Base-by-base conservation (phyloP, 2,888 invertebrate species). In the Linyphia triangularis region DNA sequence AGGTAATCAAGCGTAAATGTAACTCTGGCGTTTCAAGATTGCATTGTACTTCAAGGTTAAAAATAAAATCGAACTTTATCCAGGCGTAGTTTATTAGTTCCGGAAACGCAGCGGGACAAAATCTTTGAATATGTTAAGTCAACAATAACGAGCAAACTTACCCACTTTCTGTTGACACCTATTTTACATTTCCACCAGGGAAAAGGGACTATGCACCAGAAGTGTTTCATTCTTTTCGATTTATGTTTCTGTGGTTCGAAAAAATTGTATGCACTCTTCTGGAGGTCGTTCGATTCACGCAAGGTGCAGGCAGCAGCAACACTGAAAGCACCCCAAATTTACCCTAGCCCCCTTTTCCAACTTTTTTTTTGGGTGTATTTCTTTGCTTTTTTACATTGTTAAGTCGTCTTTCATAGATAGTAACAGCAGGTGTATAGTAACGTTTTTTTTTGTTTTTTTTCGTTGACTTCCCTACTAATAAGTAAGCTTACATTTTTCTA, bases 71-170 rank as follows among this genome's bases (percentile, higher is more conserved):
- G 2, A 2, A 75, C 75, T 30, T 19, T 33, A n/a, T 13, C 24
- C 43, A n/a, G 13, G 59, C 65, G 43, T 65, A 65, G 43, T 78
- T 78, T 78, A 78, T 78, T 67, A 43, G 37, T 67, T 78, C 51
- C 78, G 78, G 65, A 65, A 78, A 59, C 59, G 28, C 22, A 51
- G 37, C 4, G n/a, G 57, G 33, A 10, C 57, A 28, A 37, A 24
- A 59, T 30, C 57, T 9, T 22, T 19, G 37, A 61, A 77, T 75
- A 67, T 65, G 84, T 40, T 72, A 84, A 84, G 75, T 84, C 84
- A 75, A 84, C 84, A 84, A 84, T 75, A 84, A 75, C 57, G 84
- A 84, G 65, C 65, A 24, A 75, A 65, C 75, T 75, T 63, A 28
- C 33, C 61, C 24, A 24, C 5, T 43, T 43, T 57, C 24, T 67